Evolutionary conservation across 2,797 vertebrate species (phyloP).

Genomic region (Neopelma chrysocephalum): DNA sequence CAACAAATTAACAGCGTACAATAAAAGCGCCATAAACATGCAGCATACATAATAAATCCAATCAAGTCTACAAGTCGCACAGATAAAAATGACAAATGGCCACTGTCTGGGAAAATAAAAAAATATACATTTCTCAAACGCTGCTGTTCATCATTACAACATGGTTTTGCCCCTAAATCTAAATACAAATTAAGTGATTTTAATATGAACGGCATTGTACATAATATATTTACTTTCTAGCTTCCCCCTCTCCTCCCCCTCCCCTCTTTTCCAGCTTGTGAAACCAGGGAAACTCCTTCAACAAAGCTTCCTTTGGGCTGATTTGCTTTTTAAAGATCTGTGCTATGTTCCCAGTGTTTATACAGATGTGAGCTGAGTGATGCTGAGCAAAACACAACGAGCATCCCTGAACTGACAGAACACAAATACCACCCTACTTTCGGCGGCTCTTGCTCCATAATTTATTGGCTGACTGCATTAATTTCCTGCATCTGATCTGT

Average conservation of each 20-base stretch:
- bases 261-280: not conserved
- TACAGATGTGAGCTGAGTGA: slow-evolving; percentile 61
- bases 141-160: slow-evolving; percentile 62
- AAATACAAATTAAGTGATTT: slow-evolving; percentile 70
- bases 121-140: slow-evolving; percentile 69
- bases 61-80: slow-evolving; percentile 71
- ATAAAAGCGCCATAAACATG: slow-evolving; percentile 82
- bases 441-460: slow-evolving; percentile 46
- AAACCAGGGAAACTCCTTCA: slow-evolving; percentile 55
- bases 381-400: slow-evolving; percentile 54
- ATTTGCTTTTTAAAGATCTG: not conserved
- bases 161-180: slow-evolving; percentile 70
- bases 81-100: slow-evolving; percentile 81
- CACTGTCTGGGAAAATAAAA: slow-evolving; percentile 72
- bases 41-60: slow-evolving; percentile 78
- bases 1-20: slow-evolving; percentile 81
- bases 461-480: slow-evolving; percentile 63
- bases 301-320: not conserved
- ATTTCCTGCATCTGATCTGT: slow-evolving; percentile 60
- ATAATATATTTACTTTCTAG: slow-evolving; percentile 46
- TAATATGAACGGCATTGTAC: slow-evolving; percentile 50
- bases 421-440: slow-evolving; percentile 50
- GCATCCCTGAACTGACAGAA: slow-evolving; percentile 43
- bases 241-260: slow-evolving; percentile 27
- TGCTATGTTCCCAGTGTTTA: slow-evolving; percentile 51